Conservation (phyloP, 2,797 vertebrate species). For the Macropodus opercularis region DNA sequence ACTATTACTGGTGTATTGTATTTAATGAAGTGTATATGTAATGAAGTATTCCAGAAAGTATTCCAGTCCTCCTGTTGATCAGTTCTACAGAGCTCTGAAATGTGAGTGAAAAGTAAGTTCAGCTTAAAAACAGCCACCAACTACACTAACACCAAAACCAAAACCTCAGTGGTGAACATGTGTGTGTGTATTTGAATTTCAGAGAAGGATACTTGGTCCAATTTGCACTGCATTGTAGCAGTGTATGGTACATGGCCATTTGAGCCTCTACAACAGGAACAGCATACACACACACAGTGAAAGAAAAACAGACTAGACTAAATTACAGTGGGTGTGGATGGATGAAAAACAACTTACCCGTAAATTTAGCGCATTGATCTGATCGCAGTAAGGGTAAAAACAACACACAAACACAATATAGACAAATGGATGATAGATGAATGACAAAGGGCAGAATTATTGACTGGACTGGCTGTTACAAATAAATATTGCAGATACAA, state of each 20-base stretch:
- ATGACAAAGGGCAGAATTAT: constrained; percentile 19
- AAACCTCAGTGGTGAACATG: neutral
- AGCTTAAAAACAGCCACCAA: neutral
- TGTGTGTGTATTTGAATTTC: neutral
- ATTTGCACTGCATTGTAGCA: neutral
- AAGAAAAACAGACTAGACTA: constrained; percentile 12
- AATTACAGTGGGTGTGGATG: neutral
- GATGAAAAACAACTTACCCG: constrained; percentile 79
- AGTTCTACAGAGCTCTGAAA: neutral
- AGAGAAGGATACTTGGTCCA: neutral
- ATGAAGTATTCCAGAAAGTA: too few species aligned
- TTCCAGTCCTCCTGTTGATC: neutral
- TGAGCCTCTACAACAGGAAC: neutral
- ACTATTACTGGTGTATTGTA: neutral
- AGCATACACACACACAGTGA: constrained; percentile 4
- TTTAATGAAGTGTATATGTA: too few species aligned
- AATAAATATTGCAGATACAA: constrained; percentile 1
- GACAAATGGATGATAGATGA: constrained; percentile 62
- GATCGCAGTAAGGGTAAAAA: constrained; percentile 72
- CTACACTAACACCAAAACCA: neutral
- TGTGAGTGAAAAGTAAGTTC: neutral
- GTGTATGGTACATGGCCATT: neutral
- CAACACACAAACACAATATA: constrained; percentile 55
- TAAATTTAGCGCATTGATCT: constrained; percentile 85
- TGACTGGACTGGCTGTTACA: neutral